These are phyloP conservation scores for Micrasema minimum DNA, from an alignment of 1,140 invertebrate genomes.

Conservation along the genomic window DNA sequence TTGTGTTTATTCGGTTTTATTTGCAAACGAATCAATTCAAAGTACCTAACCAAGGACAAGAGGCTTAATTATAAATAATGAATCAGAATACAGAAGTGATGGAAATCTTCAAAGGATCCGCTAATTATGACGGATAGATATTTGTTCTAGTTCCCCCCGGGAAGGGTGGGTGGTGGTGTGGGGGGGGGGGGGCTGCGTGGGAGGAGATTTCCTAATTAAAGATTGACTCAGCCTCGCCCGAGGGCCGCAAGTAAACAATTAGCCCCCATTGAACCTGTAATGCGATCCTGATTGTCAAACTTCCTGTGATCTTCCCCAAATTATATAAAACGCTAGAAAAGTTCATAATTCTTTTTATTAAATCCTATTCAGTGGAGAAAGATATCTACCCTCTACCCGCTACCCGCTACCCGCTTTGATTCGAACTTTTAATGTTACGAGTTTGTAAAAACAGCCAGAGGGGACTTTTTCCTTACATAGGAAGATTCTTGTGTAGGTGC, in stretches of 20 bases:
- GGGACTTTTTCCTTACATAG: no score
- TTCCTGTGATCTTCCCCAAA: constrained; percentile 13
- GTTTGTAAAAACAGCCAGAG: constrained; percentile 13
- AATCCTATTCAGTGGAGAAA: constrained; percentile 7
- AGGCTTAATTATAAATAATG: constrained; percentile 24
- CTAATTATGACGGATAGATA: constrained; percentile 33
- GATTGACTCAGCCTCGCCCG: constrained; percentile 24
- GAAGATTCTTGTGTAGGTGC: no score
- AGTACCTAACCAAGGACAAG: constrained; percentile 9
- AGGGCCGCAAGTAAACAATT: constrained; percentile 25
- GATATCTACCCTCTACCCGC: constrained; percentile 23
- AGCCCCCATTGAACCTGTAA: constrained; percentile 32
- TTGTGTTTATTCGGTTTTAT: constrained; percentile 3
- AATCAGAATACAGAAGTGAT: constrained; percentile 15
- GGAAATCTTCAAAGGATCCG: constrained; percentile 29
- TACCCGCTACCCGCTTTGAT: constrained; percentile 11
- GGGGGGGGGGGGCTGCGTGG: not conserved
- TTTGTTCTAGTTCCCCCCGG: constrained; percentile 7
- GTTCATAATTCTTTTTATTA: constrained; percentile 31
- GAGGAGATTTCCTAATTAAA: constrained; percentile 23
- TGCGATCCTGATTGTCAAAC: constrained; percentile 32
- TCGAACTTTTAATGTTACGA: constrained; percentile 24
- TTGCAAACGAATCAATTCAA: constrained; percentile 6
- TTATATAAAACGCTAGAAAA: constrained; percentile 19
- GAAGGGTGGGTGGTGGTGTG: not conserved